These are phyloP conservation scores for Lytechinus variegatus DNA, from an alignment of 35 echinoderm and acorn worm genomes.

Conservation along the genomic window DNA sequence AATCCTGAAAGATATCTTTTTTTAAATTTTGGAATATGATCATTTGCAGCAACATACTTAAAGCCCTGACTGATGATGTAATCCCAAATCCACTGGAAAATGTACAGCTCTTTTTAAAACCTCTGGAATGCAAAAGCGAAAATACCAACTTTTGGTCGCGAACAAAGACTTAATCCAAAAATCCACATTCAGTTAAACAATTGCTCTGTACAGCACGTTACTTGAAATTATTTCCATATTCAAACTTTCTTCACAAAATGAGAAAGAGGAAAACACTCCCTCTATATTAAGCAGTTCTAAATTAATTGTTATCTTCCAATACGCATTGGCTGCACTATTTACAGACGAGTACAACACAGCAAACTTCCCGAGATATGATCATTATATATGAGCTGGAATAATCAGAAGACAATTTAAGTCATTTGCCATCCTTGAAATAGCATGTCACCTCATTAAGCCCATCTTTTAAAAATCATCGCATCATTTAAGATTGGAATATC, in stretches of 20 bases:
- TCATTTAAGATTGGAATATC: too few relatives aligned
- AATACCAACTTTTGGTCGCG: background rate
- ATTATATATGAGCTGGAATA: too few relatives aligned
- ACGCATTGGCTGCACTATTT: background rate
- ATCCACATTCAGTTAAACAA: background rate
- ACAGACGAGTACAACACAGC: background rate
- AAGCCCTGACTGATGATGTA: background rate
- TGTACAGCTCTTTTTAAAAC: background rate
- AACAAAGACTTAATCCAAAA: background rate
- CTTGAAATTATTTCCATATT: background rate
- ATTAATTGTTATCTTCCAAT: background rate
- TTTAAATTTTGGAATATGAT: background rate
- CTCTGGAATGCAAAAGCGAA: slow-evolving; percentile 9
- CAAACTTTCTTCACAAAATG: background rate
- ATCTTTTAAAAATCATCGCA: too few relatives aligned
- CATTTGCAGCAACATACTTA: background rate
- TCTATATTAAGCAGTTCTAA: background rate
- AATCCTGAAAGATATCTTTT: background rate
- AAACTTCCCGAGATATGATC: background rate
- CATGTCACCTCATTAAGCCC: too few relatives aligned
- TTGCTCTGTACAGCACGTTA: background rate
- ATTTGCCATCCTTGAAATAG: too few relatives aligned
- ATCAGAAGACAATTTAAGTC: too few relatives aligned
- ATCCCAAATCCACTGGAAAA: background rate
- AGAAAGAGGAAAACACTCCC: background rate